Base-by-base conservation (phyloP, 2,888 invertebrate genomes). In the Stratiomys singularior region DNA sequence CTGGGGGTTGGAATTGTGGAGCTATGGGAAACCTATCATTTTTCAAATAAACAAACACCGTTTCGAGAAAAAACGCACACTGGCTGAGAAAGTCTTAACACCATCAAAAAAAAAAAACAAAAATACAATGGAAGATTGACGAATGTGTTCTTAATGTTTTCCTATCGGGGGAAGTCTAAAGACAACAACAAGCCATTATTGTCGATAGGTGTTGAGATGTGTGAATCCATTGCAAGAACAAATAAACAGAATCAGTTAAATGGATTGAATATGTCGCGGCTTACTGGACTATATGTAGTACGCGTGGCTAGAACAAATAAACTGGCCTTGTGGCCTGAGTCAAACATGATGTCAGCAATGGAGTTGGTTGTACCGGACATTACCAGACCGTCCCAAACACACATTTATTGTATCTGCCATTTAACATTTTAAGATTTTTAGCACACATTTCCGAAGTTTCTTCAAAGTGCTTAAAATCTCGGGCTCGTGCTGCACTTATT, bases 321-420 rank as follows among this genome's bases (percentile, higher is more conserved):
- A 64, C 23, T 60, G 58, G 23, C 58, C 64, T 27, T 15, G 23
- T 64, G 21, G 9, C 11, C 13, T 2, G n/a, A 9, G n/a, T 15
- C 5, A 11, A 11, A 23, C 64, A 64, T 64, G 64, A 64, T 64
- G 64, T 64, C 64, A 64, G 27, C 64, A 18, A 60, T 60, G 2
- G 58, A 60, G 58, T 5, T 15, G 18, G 7, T n/a, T 52, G 52
- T 18, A 18, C 18, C 52, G 52, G 52, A 52, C 52, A 52, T 18
- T 18, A 18, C 52, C n/a, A 52, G 18, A 52, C 15, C 52, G n/a
- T 44, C 44, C 44, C 44, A 44, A 52, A 13, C 37, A 37, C 37
- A 37, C 37, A 5, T 37, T 37, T 37, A 9, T 37, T 9, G 9
- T 37, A 37, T 37, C 37, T 3, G 9, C 37, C 37, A 9, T n/a